Percentiles rank a stretch among this genome's conserved stretches.
phyloP scores from a whole-genome alignment of 2,888 invertebrate species.

The Colostygia pectinataria region DNA sequence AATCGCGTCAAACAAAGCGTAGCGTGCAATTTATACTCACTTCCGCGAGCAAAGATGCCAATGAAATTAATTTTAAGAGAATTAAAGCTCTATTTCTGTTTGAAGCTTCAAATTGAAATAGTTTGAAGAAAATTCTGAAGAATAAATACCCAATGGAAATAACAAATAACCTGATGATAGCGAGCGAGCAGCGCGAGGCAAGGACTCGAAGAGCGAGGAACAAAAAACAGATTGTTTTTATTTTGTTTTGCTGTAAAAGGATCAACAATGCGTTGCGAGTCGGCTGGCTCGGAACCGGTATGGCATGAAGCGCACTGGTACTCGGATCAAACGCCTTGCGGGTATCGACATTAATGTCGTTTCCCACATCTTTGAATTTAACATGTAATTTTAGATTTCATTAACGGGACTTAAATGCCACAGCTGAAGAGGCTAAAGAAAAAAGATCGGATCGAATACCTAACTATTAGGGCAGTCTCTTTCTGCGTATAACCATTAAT shows the following conservation, averaged over 20 bases:
- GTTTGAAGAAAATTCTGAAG: slow-evolving; percentile 19
- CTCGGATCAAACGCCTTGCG: slow-evolving; percentile 62
- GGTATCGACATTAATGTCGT: slow-evolving; percentile 64
- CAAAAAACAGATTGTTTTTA: slow-evolving; percentile 69
- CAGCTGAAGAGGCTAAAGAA: slow-evolving; percentile 8
- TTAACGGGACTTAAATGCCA: slow-evolving; percentile 21
- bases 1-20: slow-evolving; percentile 64
- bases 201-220: slow-evolving; percentile 46
- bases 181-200: slow-evolving; percentile 40
- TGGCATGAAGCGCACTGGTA: slow-evolving; percentile 49
- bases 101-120: slow-evolving; percentile 20
- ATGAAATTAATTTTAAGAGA: slow-evolving; percentile 35
- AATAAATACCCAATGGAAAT: slow-evolving; percentile 36
- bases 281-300: slow-evolving; percentile 74
- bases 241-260: slow-evolving; percentile 74
- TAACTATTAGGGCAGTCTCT: slow-evolving; percentile 13
- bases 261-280: slow-evolving; percentile 70
- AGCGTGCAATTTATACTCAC: slow-evolving; percentile 48
- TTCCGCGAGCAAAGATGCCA: slow-evolving; percentile 54
- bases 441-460: slow-evolving; percentile 14
- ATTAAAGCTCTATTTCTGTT: slow-evolving; percentile 23
- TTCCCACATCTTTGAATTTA: slow-evolving; percentile 33
- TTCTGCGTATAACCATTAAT: slow-evolving; percentile 5
- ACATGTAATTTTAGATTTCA: slow-evolving; percentile 26
- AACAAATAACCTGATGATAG: slow-evolving; percentile 49